Percentiles rank a stretch among this genome's conserved stretches.
Conservation (phyloP, 2,888 invertebrate genomes). For the Drosophila neoperkinsi region DNA sequence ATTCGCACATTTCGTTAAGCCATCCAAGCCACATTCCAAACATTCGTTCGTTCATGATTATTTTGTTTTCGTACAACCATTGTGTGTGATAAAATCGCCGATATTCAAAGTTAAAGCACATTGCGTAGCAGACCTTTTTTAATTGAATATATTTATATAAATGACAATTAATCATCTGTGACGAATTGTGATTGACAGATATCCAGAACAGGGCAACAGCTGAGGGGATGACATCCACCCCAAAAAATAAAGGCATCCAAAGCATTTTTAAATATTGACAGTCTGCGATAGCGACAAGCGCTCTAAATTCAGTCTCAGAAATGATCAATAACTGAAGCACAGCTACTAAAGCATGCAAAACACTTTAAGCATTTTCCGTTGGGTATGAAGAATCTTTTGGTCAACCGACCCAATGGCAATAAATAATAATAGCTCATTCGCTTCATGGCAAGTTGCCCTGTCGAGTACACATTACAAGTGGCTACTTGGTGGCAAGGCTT, state of each 20-base stretch:
- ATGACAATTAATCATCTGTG: slow-evolving; percentile 23
- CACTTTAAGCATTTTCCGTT: not conserved
- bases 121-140: not conserved
- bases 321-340: not conserved
- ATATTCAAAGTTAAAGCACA: not conserved
- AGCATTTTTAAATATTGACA: not conserved
- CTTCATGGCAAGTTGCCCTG: slow-evolving; percentile 5
- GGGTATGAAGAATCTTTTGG: not conserved
- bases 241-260: not conserved
- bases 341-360: not conserved
- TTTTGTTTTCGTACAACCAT: not conserved
- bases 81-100: not conserved
- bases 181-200: not conserved
- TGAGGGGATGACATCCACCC: not conserved
- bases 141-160: slow-evolving; percentile 17
- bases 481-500: not conserved
- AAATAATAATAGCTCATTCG: slow-evolving; percentile 62
- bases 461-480: not conserved
- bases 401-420: slow-evolving; percentile 21
- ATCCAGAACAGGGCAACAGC: not conserved
- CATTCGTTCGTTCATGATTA: slow-evolving; percentile 9
- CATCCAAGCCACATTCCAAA: slow-evolving; percentile 1
- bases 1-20: slow-evolving; percentile 33
- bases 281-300: not conserved
- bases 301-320: not conserved